Base-by-base conservation (phyloP, 2,888 invertebrate genomes). In the Pogonocherus hispidulus region DNA sequence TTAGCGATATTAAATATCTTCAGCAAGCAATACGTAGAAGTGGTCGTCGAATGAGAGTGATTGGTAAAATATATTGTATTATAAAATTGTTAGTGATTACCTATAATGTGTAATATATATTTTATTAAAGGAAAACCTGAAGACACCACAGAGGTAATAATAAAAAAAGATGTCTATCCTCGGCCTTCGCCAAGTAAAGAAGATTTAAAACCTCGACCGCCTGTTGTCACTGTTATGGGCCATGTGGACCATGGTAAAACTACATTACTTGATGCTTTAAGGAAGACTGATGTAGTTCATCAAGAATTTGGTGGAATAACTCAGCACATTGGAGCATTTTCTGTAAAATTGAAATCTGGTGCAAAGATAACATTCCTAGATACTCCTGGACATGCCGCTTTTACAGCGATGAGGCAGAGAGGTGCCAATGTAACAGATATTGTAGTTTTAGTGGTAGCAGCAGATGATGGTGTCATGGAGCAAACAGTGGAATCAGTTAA, bases 181-280 rank as follows among this genome's bases (percentile, higher is more conserved):
- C 84, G 91, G 52, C 91, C 93, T 0, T 91, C 93, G 0, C 89
- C 95, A 0, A 84, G 90, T 11, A 86, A 90, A 3, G 89, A 89
- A 52, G 87, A 89, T 14, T 87, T 96, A 11, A 88, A 90, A 44
- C 90, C 90, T 2, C 90, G 99, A 1, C 94, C 96, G 11, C 97
- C 99, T 0, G 95, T 99, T 0, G 97, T 98, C 0, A 97, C 99
- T 3, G 95, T 99, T 54, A 99, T 99, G 99, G 99, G 99, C 0
- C 99, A 99, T 85, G 98, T 99, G 1, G 99, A 99, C 88, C 99
- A 99, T 87, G 99, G 99, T 6, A 82, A 99, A 89, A 99, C 99
- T 1, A 99, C 99, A 0, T 87, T 99, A 3, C 86, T 99, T 3
- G 99, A 99, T 86, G 89, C 95, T 0, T 85, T 99, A 27, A 86